Evolutionary conservation across 2,888 invertebrate genomes (phyloP), one percentile per base, ranked within the genome.

Genomic region (Drepana falcataria): DNA sequence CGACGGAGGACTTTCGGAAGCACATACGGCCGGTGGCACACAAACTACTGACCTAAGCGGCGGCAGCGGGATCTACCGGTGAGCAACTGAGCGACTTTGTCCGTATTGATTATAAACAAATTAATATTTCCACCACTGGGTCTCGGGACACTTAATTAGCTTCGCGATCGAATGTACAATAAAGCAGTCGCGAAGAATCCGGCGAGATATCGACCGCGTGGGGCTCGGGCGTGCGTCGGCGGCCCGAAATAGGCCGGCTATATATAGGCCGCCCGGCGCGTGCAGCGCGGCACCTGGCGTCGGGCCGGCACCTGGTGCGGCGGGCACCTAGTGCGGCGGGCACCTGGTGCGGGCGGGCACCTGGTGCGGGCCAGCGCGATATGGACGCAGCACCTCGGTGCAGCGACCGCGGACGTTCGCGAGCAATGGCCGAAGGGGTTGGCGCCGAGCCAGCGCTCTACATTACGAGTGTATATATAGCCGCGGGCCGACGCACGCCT

Each of bases 191-290:
- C 47, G 6, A 35, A 4, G n/a, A 35, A 35, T 35, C 35, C 41
- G 7, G n/a, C 35, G n/a, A n/a, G n/a, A n/a, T n/a, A n/a, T n/a
- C n/a, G n/a, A 35, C 54, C 35, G 55, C 54, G 62, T 58, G 59
- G 35, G 57, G 53, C 54, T 51, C 52, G 48, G 52, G 48, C 52
- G 53, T 48, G 55, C 2, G 9, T 48, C 48, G 35, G 55, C 56
- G 48, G 48, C 40, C 48, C 58, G 61, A 61, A 69, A 67, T 67
- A 71, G 59, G 53, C 52, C 53, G 51, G 58, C 53, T 61, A 64
- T 63, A 58, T 64, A 67, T 71, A 53, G 37, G 51, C 48, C 49
- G 40, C 35, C 55, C n/a, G n/a, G n/a, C n/a, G n/a, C n/a, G n/a
- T n/a, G n/a, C n/a, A n/a, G n/a, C n/a, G n/a, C n/a, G n/a, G n/a